phyloP scores from a whole-genome alignment of 2,113 vertebrate genomes.

The Cyanoramphus novaezelandiae region DNA sequence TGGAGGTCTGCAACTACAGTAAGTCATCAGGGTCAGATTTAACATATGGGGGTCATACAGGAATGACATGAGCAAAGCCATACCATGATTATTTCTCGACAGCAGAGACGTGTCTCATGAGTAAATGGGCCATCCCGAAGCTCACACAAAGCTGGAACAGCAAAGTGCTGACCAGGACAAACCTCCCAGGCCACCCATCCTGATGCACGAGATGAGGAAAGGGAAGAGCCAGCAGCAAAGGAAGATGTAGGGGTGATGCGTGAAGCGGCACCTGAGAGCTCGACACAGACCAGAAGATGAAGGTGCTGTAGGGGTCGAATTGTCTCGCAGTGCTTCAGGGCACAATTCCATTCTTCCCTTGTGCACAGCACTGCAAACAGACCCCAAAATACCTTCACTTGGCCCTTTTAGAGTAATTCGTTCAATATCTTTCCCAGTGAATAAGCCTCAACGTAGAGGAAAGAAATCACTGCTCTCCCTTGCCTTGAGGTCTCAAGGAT shows the following conservation, averaged over 20 bases:
- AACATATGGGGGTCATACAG: not conserved
- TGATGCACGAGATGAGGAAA: not conserved
- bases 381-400: not conserved
- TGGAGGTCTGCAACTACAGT: not conserved
- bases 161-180: not conserved
- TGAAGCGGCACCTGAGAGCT: not conserved
- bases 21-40: not conserved
- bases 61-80: not conserved
- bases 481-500: not conserved
- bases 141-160: not conserved
- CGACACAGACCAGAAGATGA: not conserved
- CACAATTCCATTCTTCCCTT: not conserved
- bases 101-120: not conserved
- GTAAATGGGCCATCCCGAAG: not conserved
- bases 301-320: no score
- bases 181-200: not conserved
- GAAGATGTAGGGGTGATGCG: no score
- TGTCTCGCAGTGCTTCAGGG: fast-evolving
- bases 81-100: not conserved
- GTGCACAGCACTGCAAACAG: not conserved
- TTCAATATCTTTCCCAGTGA: not conserved
- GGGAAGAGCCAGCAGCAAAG: fast-evolving
- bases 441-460: not conserved
- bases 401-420: not conserved
- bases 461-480: not conserved